Evolutionary conservation across 1,140 invertebrate species (phyloP).

Genomic region (Ruditapes philippinarum): DNA sequence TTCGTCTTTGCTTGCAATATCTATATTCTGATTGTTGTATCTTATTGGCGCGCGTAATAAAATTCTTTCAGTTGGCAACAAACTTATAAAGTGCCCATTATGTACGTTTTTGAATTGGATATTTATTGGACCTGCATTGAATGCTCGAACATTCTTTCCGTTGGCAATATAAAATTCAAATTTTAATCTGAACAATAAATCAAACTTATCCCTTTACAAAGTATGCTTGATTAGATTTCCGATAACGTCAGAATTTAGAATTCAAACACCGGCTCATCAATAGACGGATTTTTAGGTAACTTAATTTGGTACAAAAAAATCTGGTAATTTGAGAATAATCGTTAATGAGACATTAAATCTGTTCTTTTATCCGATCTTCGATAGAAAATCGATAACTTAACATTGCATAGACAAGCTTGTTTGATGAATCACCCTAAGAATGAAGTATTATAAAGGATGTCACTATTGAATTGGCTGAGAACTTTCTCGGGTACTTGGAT

Average conservation of each 20-base stretch:
- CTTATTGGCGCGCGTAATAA: too few species aligned
- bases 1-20: too few species aligned
- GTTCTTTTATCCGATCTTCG: conserved; percentile 7
- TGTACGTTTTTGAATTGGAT: not conserved
- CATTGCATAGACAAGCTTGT: too few species aligned
- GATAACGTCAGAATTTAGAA: not conserved
- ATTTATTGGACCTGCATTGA: not conserved
- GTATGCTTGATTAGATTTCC: not conserved
- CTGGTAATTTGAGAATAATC: not conserved
- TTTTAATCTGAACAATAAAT: conserved; percentile 19
- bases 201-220: not conserved
- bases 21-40: too few species aligned
- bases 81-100: not conserved
- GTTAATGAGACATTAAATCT: not conserved
- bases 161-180: conserved; percentile 4
- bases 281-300: not conserved
- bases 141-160: not conserved
- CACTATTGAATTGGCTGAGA: too few species aligned
- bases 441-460: too few species aligned
- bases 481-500: too few species aligned
- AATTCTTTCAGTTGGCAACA: not conserved
- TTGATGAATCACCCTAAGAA: too few species aligned
- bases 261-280: not conserved
- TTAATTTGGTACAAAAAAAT: not conserved
- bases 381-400: not conserved